phyloP scores from a whole-genome alignment of 2,888 invertebrate species.

The Buathra laborator region DNA sequence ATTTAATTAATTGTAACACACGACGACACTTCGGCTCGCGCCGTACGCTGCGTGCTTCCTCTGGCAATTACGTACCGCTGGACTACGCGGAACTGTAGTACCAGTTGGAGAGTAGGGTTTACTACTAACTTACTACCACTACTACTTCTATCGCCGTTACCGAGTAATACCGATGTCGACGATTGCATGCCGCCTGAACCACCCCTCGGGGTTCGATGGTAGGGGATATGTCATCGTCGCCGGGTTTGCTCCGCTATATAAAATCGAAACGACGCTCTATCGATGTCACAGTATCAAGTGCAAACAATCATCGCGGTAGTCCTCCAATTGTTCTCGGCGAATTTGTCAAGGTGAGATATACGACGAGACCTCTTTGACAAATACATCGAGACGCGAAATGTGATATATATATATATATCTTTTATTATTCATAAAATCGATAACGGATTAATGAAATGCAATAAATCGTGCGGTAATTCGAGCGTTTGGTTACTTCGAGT shows the following conservation, averaged over 20 bases:
- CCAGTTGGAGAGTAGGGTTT: constrained; percentile 7
- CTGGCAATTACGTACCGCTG: constrained; percentile 5
- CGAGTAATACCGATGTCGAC: neutral
- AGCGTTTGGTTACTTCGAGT: neutral
- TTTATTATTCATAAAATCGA: neutral
- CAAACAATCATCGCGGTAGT: constrained; percentile 33
- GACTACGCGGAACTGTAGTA: constrained; percentile 1
- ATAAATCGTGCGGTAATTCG: neutral
- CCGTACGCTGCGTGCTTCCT: constrained; percentile 1
- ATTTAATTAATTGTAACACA: constrained; percentile 57
- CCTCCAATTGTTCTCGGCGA: neutral
- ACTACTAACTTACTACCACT: neutral
- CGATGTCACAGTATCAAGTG: constrained; percentile 74
- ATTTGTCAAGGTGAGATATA: constrained; percentile 38
- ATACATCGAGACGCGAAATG: neutral
- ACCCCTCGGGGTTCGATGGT: constrained; percentile 1
- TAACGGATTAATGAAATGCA: neutral
- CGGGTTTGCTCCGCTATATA: constrained; percentile 74
- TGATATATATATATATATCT: neutral
- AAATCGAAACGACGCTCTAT: constrained; percentile 77
- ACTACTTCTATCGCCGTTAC: neutral
- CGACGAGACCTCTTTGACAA: neutral
- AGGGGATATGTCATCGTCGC: constrained; percentile 31
- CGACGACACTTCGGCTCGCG: constrained; percentile 19
- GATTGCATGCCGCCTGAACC: neutral